These are phyloP conservation scores for Arvicola amphibius DNA, from an alignment of 2,797 vertebrate genomes.

Conservation along the genomic window DNA sequence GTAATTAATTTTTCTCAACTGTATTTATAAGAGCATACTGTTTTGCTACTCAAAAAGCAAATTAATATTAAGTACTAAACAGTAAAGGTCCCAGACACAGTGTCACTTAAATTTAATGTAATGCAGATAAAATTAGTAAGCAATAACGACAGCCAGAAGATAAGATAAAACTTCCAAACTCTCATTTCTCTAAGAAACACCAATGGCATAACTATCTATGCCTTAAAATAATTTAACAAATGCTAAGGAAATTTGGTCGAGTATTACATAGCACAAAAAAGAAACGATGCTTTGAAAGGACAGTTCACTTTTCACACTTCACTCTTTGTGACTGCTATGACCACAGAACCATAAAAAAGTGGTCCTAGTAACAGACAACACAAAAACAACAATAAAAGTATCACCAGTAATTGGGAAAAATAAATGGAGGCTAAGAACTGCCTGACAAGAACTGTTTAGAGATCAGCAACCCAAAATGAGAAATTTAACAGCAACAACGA, in stretches of 20 bases:
- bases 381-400: neutral
- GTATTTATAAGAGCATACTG: neutral
- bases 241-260: neutral
- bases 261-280: neutral
- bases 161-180: neutral
- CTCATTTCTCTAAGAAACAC: neutral
- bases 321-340: neutral
- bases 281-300: neutral
- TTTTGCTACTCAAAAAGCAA: neutral
- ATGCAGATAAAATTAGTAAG: neutral
- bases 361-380: neutral
- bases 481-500: neutral
- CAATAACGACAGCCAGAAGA: neutral
- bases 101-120: constrained; percentile 4
- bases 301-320: neutral
- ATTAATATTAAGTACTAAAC: neutral
- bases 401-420: neutral
- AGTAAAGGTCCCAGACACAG: neutral
- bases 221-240: neutral
- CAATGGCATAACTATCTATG: neutral
- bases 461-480: neutral
- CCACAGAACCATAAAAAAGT: neutral
- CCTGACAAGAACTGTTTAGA: neutral
- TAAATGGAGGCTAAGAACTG: neutral
- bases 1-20: neutral